Conservation (phyloP, 2,113 vertebrate genomes). For the Alligator mississippiensis region DNA sequence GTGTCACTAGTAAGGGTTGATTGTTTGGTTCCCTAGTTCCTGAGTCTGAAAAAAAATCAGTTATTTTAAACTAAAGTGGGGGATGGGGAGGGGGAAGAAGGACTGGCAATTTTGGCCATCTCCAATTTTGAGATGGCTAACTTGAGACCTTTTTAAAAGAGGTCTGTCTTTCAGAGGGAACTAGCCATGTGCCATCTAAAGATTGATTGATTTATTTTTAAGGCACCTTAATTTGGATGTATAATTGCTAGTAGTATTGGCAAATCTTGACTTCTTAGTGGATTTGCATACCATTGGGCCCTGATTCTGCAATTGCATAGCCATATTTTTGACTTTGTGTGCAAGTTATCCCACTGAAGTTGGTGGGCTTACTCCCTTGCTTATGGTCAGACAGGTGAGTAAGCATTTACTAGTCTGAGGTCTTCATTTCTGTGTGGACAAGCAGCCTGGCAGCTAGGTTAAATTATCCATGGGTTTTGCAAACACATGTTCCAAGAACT, state of each 20-base stretch:
- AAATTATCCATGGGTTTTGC: neutral
- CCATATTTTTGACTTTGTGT: neutral
- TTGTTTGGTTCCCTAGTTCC: neutral
- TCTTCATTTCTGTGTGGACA: neutral
- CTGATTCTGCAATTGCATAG: neutral
- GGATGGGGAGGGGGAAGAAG: neutral
- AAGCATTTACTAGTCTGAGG: neutral
- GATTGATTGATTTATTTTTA: neutral
- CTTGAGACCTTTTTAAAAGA: neutral
- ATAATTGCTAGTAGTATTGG: too few relatives aligned
- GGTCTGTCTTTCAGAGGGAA: neutral
- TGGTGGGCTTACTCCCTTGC: neutral
- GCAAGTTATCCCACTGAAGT: neutral
- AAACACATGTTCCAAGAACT: neutral
- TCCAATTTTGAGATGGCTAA: neutral
- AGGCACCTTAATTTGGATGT: neutral
- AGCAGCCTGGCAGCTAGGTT: neutral
- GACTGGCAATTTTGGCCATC: neutral
- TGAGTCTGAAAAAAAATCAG: neutral
- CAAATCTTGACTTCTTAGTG: too few relatives aligned
- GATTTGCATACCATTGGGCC: neutral
- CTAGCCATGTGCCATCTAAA: neutral
- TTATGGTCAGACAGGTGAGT: neutral
- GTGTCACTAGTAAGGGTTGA: neutral
- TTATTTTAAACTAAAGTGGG: neutral